Evolutionary conservation across 92 coral and sea anemone genomes (phyloP), one percentile per base, ranked within the genome.

Genomic region (Actinostola sp.): DNA sequence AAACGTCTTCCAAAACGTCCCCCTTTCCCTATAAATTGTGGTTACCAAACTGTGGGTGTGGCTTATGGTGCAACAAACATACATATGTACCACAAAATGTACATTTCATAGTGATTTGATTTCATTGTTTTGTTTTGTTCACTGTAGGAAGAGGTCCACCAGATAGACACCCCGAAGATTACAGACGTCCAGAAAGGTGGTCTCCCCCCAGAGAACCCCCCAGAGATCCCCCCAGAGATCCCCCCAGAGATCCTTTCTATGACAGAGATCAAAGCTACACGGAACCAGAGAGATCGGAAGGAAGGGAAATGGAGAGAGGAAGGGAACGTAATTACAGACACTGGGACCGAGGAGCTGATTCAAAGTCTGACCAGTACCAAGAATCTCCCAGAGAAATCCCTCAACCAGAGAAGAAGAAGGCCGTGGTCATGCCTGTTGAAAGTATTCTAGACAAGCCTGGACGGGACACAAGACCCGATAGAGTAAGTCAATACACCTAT

Each of bases 391-490:
- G 77, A 30, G 89, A 86, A 17, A 60, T 58, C 25, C 78, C 84
- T 27, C 72, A 74, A 60, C 84, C 77, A 31, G 80, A 87, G 25
- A 88, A 91, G 79, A 87, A 79, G 67, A 89, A 75, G 65, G 72
- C 90, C 1, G 92, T 88, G 53, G 88, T 87, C 38, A 89, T 90
- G 31, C 91, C 97, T 27, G 93, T 91, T 28, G 97, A 92, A 42
- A 81, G 80, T 36, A 71, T 95, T 28, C 51, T 95, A 45, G 97
- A 95, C 36, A 55, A 79, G 13, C 97, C 99, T 16, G 99, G 97
- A 14, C 61, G 99, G 31, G 97, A 91, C 19, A 74, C 85, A 14
- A 83, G 99, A 59, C 99, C 99, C 24, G 99, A 95, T 30, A 76
- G 93, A 70, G 98, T 93, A 71, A 78, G 92, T 51, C n/a, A n/a